Evolutionary conservation across 2,888 invertebrate species (phyloP), one percentile per base, ranked within the genome.

Genomic region (Dolomedes plantarius): DNA sequence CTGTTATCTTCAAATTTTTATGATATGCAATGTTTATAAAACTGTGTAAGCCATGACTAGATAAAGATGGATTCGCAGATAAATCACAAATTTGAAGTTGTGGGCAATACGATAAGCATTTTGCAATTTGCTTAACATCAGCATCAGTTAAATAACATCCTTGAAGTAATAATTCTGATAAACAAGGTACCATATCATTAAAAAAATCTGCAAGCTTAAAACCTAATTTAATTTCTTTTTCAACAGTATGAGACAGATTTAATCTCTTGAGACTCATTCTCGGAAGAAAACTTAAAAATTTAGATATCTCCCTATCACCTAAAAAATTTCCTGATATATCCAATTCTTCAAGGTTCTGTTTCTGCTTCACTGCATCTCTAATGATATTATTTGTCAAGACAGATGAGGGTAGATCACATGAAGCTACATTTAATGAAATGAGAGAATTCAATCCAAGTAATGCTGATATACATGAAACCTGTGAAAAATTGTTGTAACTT

Each of bases 401-500:
- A 7, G n/a, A 9, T 11, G 72, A 19, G n/a, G 28, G 69, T n/a
- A 88, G 56, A 82, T 67, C 72, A 73, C 88, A 88, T 7, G 71
- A 78, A 50, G 50, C 65, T n/a, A 88, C 29, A 31, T 79, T 56
- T 31, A 88, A 39, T 13, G 28, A 11, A 16, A n/a, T 31, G n/a
- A 88, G 62, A 28, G 80, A 69, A 27, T 67, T 69, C 13, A 75
- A 36, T 39, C 56, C 46, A 0, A 88, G 46, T 13, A 88, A 19
- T 46, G 41, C 28, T 41, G 5, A 27, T 19, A 87, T 23, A 62
- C n/a, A 0, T 50, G 39, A 79, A n/a, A 91, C 91, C 88, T 94
- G 93, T 0, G 93, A 93, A 79, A 97, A 92, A 0, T 94, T 94
- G 92, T 97, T 97, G 88, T 93, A 93, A 89, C 95, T 95, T 0